Conservation (phyloP, 2,888 invertebrate genomes). For the Stenchaetothrips biformis region DNA sequence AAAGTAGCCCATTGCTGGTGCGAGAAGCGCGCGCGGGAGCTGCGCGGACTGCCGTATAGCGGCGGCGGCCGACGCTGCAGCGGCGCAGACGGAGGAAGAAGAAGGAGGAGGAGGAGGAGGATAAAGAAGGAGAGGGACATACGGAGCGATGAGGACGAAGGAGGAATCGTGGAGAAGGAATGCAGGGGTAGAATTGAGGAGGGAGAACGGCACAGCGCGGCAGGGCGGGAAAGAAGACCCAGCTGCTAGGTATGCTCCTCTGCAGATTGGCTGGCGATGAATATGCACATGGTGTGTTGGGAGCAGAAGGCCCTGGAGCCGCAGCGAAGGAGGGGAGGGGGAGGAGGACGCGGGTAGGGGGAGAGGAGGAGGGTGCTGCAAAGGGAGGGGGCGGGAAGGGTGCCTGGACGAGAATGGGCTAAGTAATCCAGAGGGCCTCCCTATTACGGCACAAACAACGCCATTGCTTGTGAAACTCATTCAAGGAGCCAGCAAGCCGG, state of each 20-base stretch:
- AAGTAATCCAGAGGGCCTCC: background rate
- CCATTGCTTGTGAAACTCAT: constrained; percentile 18
- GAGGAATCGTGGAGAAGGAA: background rate
- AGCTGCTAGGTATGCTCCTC: constrained; percentile 24
- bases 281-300: constrained; percentile 22
- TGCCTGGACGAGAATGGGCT: constrained; percentile 14
- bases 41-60: background rate
- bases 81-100: background rate
- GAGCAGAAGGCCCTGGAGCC: background rate
- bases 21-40: background rate
- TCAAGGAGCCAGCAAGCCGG: background rate
- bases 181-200: background rate
- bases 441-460: constrained; percentile 17
- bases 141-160: background rate
- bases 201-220: background rate
- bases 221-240: background rate
- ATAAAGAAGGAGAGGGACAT: too few species aligned
- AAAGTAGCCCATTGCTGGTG: constrained; percentile 15
- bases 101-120: too few species aligned
- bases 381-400: background rate
- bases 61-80: background rate
- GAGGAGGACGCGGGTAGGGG: too few species aligned
- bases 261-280: constrained; percentile 20
- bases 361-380: too few species aligned
- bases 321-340: background rate